phyloP scores from a whole-genome alignment of 1,140 invertebrate species.

The Neuroterus valhalla region DNA sequence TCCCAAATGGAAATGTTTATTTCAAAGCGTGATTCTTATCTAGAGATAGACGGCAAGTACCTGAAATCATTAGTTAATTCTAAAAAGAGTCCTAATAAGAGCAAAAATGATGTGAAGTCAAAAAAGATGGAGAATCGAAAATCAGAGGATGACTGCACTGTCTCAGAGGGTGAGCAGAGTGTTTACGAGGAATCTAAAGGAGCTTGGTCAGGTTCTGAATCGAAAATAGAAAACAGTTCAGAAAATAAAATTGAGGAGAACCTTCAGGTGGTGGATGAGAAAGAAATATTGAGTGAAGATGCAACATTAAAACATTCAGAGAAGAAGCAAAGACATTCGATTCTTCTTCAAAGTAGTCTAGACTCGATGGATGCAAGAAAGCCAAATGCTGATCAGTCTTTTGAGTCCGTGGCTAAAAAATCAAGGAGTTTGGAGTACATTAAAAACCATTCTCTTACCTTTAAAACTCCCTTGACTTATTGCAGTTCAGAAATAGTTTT shows the following conservation, averaged over 20 bases:
- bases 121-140: conserved; percentile 9
- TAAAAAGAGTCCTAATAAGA: conserved; percentile 64
- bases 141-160: conserved; percentile 2
- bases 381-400: conserved; percentile 37
- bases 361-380: conserved; percentile 65
- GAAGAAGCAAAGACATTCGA: conserved; percentile 45
- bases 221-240: background rate
- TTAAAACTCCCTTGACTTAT: conserved; percentile 4
- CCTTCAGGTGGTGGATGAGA: background rate
- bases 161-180: conserved; percentile 8
- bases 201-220: conserved; percentile 2
- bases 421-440: conserved; percentile 72
- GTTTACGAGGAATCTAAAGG: conserved; percentile 12
- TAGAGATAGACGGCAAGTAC: conserved; percentile 71
- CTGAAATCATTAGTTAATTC: conserved; percentile 68
- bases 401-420: conserved; percentile 65
- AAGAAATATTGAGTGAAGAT: background rate
- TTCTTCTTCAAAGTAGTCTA: conserved; percentile 65
- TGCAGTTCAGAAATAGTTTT: conserved; percentile 16
- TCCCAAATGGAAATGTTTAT: conserved; percentile 17
- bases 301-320: conserved; percentile 20
- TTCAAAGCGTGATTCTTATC: conserved; percentile 46
- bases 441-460: conserved; percentile 51
- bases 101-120: background rate
- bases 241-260: background rate